These are phyloP conservation scores for Alviniconcha marisindica DNA, from an alignment of 1,140 invertebrate genomes.

Conservation along the genomic window DNA sequence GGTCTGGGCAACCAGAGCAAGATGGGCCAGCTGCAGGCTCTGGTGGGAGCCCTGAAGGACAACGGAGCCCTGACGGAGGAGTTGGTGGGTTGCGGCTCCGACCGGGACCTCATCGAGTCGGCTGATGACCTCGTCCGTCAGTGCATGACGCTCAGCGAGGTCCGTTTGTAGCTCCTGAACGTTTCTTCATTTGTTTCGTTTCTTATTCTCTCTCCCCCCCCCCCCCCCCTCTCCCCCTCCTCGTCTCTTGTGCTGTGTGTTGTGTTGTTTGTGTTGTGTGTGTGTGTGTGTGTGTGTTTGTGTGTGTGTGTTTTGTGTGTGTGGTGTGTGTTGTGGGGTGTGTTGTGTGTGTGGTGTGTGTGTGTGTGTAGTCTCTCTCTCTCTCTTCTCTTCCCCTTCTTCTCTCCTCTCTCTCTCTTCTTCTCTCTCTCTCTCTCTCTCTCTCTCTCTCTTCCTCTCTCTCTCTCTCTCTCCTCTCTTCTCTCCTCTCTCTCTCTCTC, in stretches of 20 bases:
- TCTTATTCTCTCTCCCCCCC: too few relatives aligned
- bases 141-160: constrained; percentile 17
- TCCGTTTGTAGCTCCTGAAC: neutral
- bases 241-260: too few relatives aligned
- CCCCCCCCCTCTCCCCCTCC: too few relatives aligned
- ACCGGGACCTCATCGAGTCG: constrained; percentile 30
- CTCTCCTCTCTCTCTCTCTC: neutral
- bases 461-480: constrained; percentile 18
- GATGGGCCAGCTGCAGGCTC: neutral
- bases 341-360: too few relatives aligned
- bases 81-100: constrained; percentile 33
- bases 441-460: neutral
- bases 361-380: neutral
- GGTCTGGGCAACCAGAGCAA: constrained; percentile 1
- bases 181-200: too few relatives aligned
- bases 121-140: constrained; percentile 33
- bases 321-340: too few relatives aligned
- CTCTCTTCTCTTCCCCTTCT: neutral
- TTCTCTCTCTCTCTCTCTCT: neutral
- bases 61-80: constrained; percentile 17
- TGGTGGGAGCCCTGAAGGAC: constrained; percentile 34
- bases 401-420: neutral
- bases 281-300: too few relatives aligned
- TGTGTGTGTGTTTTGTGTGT: too few relatives aligned
- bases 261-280: too few relatives aligned